These are phyloP conservation scores for Sciaenops ocellatus DNA, from an alignment of 2,797 vertebrate species.

Conservation along the genomic window DNA sequence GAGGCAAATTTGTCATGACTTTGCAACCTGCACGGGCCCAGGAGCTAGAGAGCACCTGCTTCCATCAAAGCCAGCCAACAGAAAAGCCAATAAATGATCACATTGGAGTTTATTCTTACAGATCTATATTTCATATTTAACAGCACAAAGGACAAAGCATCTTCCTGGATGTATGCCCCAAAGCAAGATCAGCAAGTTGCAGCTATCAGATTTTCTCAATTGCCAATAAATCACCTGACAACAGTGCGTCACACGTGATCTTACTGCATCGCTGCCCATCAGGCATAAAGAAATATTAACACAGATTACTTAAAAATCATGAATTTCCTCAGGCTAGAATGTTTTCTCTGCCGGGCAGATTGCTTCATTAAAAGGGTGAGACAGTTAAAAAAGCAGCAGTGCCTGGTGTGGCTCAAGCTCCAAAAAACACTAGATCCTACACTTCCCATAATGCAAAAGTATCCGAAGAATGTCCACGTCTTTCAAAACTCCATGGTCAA, in stretches of 20 bases:
- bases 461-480: too few relatives aligned
- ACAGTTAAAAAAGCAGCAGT: neutral
- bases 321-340: neutral
- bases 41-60: neutral
- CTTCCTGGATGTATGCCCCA: neutral
- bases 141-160: neutral
- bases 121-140: neutral
- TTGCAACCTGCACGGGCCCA: neutral
- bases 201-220: neutral
- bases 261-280: neutral
- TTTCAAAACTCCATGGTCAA: neutral
- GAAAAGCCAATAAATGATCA: neutral
- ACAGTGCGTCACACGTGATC: neutral
- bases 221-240: neutral
- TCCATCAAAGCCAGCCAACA: neutral
- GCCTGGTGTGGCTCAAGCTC: neutral
- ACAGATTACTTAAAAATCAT: neutral
- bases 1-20: constrained; percentile 1
- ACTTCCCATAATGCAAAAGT: neutral
- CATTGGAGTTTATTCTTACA: neutral
- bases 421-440: neutral
- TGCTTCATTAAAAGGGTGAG: neutral
- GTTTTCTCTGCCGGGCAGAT: neutral
- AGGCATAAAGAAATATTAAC: constrained; percentile 7
- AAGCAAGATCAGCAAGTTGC: neutral